phyloP scores from a whole-genome alignment of 2,888 invertebrate genomes.

The Octodonta nipae region DNA sequence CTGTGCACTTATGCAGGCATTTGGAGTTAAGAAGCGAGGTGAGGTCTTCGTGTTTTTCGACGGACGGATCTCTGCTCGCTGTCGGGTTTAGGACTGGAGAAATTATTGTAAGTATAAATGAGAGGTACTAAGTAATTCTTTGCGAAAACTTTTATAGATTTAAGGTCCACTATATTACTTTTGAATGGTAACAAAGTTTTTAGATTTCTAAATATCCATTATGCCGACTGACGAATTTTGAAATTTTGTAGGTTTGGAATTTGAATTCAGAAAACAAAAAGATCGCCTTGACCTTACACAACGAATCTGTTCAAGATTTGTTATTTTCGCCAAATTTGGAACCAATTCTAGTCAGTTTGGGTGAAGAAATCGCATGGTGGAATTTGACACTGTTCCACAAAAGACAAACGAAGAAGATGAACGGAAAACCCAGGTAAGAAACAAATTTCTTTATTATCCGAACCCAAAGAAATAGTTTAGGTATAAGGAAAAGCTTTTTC shows the following conservation, averaged over 20 bases:
- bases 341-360: slow-evolving; percentile 41
- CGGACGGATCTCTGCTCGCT: slow-evolving; percentile 46
- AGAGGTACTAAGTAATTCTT: background rate
- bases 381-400: slow-evolving; percentile 25
- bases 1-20: slow-evolving; percentile 4
- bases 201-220: no score
- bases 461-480: no score
- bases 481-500: no score
- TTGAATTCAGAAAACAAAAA: slow-evolving; percentile 8
- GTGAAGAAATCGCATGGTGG: slow-evolving; percentile 48
- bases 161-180: no score
- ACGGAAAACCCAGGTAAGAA: slow-evolving; percentile 12
- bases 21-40: slow-evolving; percentile 14
- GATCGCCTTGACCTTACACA: slow-evolving; percentile 38
- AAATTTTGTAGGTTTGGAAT: slow-evolving; percentile 11
- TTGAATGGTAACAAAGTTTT: no score
- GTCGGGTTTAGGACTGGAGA: slow-evolving; percentile 49
- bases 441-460: background rate
- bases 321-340: slow-evolving; percentile 41
- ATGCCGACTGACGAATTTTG: no score
- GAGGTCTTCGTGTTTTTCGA: slow-evolving; percentile 30
- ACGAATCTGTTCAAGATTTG: slow-evolving; percentile 39
- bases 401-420: slow-evolving; percentile 5
- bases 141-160: no score
- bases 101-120: slow-evolving; percentile 49